These are phyloP conservation scores for Palythoa grandis DNA, from an alignment of 92 coral and sea anemone genomes.

Conservation along the genomic window DNA sequence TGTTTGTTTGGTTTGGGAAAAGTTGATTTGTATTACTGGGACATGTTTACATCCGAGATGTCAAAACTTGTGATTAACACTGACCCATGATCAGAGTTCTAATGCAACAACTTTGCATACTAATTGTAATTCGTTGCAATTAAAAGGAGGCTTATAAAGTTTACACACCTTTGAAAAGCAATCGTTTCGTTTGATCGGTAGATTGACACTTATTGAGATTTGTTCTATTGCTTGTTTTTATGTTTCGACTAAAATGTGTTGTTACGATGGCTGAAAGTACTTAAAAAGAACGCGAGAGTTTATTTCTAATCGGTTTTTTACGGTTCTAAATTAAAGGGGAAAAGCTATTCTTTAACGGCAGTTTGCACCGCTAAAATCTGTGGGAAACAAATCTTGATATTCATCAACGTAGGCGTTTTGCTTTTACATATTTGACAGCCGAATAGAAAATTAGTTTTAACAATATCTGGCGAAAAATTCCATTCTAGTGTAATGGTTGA, in stretches of 20 bases:
- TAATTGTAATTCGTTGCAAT: conserved; percentile 84
- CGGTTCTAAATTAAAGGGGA: not conserved
- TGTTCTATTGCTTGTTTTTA: conserved; percentile 54
- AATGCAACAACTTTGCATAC: conserved; percentile 76
- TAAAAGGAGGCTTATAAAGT: conserved; percentile 63
- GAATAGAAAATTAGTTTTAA: conserved; percentile 67
- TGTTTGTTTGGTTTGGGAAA: conserved; percentile 69
- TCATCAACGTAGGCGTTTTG: conserved; percentile 55
- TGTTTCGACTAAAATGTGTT: conserved; percentile 39
- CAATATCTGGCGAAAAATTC: conserved; percentile 69
- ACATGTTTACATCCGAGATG: conserved; percentile 64
- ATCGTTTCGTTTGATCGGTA: conserved; percentile 80
- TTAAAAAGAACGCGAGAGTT: conserved; percentile 9
- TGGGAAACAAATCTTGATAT: conserved; percentile 16
- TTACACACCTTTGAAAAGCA: conserved; percentile 91
- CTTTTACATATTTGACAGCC: conserved; percentile 59
- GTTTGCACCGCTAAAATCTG: not conserved
- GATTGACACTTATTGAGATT: conserved; percentile 76
- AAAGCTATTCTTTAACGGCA: not conserved
- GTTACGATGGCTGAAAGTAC: conserved; percentile 28
- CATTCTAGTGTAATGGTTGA: conserved; percentile 78
- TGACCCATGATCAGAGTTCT: conserved; percentile 64
- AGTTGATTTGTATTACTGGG: conserved; percentile 74
- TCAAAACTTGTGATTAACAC: conserved; percentile 62
- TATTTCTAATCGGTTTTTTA: not conserved